Evolutionary conservation across 2,113 vertebrate species (phyloP), one percentile per base, ranked within the genome.

Genomic region (Emberiza fucata): DNA sequence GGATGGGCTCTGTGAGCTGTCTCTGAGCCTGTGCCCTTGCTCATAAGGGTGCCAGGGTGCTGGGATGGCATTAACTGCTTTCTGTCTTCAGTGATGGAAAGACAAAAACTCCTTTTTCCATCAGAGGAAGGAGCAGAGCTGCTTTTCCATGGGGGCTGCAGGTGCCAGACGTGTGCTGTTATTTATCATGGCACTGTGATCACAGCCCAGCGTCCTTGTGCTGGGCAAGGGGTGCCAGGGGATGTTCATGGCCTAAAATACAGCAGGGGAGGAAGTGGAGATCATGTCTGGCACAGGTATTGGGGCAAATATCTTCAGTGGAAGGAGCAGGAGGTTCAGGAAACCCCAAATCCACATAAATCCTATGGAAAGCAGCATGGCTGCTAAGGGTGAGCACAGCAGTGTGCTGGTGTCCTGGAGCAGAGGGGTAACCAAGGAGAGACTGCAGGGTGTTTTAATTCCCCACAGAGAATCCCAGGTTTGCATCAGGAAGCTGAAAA

Each of bases 301-400:
- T 12, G 27, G 35, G 69, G 44, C 14, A 81, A 6, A 75, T 6
- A n/a, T 24, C 56, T 50, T 42, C n/a, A 48, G 54, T 22, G 63
- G 61, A 50, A 45, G 57, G 47, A 37, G 3, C 0, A 3, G n/a
- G 54, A 64, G 48, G 29, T 29, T 64, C n/a, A 0, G 70, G 45
- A 64, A 72, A 17, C 13, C 70, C n/a, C 44, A 68, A 57, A 88
- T 45, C 37, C 53, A 20, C 19, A 4, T 3, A 48, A 76, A 47
- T n/a, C 37, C 63, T 6, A 0, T 14, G 70, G 66, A 11, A 75
- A 70, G 54, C 14, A 60, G 23, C 1, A 1, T 0, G 21, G 57
- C 18, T 50, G 28, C 50, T 37, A 1, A 33, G 59, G 42, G 28
- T 47, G 31, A 11, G 1, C 25, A 1, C 39, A 22, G 75, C 70